phyloP scores from a whole-genome alignment of 2,888 invertebrate genomes.

The Polydrusus pterygomalis region DNA sequence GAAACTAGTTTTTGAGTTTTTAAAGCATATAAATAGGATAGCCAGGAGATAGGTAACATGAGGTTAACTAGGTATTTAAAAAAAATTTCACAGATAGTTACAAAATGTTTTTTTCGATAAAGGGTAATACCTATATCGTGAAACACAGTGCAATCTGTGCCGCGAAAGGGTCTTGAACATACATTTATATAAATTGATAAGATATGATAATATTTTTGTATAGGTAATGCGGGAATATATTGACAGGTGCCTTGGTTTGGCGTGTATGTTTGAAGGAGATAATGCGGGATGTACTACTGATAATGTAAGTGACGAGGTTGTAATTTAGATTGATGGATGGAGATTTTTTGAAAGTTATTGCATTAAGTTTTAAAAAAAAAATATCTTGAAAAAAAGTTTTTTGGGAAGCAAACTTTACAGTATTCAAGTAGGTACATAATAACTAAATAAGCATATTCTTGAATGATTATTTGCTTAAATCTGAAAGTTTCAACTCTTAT shows the following conservation, averaged over 20 bases:
- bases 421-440: too few relatives aligned
- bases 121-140: slow-evolving; percentile 48
- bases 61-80: background rate
- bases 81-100: slow-evolving; percentile 14
- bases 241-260: slow-evolving; percentile 61
- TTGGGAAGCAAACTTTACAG: background rate
- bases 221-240: slow-evolving; percentile 54
- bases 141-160: slow-evolving; percentile 64
- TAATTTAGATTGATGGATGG: slow-evolving; percentile 26
- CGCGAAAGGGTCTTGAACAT: slow-evolving; percentile 60
- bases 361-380: background rate
- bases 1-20: slow-evolving; percentile 6
- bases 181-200: slow-evolving; percentile 64
- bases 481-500: too few relatives aligned
- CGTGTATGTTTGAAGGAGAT: slow-evolving; percentile 12
- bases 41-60: background rate
- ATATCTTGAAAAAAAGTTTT: background rate
- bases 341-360: background rate
- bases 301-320: slow-evolving; percentile 13
- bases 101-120: slow-evolving; percentile 27
- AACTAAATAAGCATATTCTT: too few relatives aligned
- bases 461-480: too few relatives aligned
- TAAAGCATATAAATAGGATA: background rate
- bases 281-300: slow-evolving; percentile 41
- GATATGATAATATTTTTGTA: slow-evolving; percentile 61